Percentiles rank a stretch among this genome's conserved stretches.
Conservation (phyloP, 2,888 invertebrate genomes). For the Ormyrus rosae region DNA sequence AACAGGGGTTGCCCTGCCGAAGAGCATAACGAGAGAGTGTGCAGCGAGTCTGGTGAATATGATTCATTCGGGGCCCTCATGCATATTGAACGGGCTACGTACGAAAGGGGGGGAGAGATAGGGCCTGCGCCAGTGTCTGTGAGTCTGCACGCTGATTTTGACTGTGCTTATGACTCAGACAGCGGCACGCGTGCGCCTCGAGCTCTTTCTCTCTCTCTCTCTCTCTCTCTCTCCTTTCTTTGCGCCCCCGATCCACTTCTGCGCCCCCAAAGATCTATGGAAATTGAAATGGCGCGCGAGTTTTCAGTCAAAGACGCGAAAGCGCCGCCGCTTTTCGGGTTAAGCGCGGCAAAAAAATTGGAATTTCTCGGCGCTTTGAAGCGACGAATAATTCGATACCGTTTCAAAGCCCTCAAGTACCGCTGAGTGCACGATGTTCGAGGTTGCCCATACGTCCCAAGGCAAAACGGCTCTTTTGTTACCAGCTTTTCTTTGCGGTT, state of each 20-base stretch:
- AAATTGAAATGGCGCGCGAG: slow-evolving; percentile 14
- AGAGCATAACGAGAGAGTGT: slow-evolving; percentile 21
- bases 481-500: no score
- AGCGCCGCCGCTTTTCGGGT: slow-evolving; percentile 13
- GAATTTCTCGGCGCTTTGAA: not conserved
- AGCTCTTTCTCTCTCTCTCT: not conserved
- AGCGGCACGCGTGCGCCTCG: slow-evolving; percentile 33
- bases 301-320: slow-evolving; percentile 15
- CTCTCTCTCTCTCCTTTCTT: not conserved
- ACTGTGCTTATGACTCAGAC: slow-evolving; percentile 49
- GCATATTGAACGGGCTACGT: slow-evolving; percentile 66
- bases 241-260: slow-evolving; percentile 25
- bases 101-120: slow-evolving; percentile 8
- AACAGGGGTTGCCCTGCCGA: slow-evolving; percentile 27
- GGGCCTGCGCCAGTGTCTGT: not conserved
- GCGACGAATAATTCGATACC: slow-evolving; percentile 19
- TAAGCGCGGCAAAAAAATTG: slow-evolving; percentile 21
- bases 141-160: slow-evolving; percentile 19
- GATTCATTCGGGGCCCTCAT: slow-evolving; percentile 63
- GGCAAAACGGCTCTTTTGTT: not conserved
- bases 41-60: slow-evolving; percentile 48
- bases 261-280: not conserved
- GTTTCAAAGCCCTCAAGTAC: no score
- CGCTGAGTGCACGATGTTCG: not conserved
- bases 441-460: not conserved